A percentile compares a stretch with the other conserved stretches of the same genome.
phyloP scores from a whole-genome alignment of 2,888 invertebrate genomes.

The Teinopalpus imperialis region DNA sequence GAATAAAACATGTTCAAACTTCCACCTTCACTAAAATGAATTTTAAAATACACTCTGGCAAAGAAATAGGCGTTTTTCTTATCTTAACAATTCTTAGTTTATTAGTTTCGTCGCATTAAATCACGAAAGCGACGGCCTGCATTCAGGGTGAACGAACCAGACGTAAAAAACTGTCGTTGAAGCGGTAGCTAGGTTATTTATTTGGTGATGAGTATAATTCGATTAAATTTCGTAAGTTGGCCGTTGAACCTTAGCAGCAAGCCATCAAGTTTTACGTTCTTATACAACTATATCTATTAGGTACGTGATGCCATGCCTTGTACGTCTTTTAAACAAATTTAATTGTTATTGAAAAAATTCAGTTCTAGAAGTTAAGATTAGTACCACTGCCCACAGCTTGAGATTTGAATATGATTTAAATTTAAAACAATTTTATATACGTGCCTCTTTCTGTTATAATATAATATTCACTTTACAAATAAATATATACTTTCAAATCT shows the following conservation, averaged over 20 bases:
- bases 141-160: constrained; percentile 40
- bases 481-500: too few relatives aligned
- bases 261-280: constrained; percentile 51
- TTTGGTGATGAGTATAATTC: constrained; percentile 57
- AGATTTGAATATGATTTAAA: constrained; percentile 6
- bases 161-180: constrained; percentile 41
- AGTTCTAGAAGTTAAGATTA: constrained; percentile 67
- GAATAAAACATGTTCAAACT: constrained; percentile 67
- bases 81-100: constrained; percentile 21
- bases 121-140: constrained; percentile 12
- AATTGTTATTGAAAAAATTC: constrained; percentile 57
- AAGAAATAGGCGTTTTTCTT: constrained; percentile 13
- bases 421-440: neutral
- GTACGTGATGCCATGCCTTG: constrained; percentile 68
- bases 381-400: constrained; percentile 32
- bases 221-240: constrained; percentile 63
- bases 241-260: constrained; percentile 53
- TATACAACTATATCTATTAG: constrained; percentile 50
- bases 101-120: constrained; percentile 21
- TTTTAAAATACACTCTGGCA: constrained; percentile 46
- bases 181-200: constrained; percentile 40
- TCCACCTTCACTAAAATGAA: constrained; percentile 48
- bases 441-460: too few relatives aligned
- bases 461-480: too few relatives aligned
- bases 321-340: constrained; percentile 61